These are phyloP conservation scores for Oryzias woworae DNA, from an alignment of 2,113 vertebrate species.

Conservation along the genomic window DNA sequence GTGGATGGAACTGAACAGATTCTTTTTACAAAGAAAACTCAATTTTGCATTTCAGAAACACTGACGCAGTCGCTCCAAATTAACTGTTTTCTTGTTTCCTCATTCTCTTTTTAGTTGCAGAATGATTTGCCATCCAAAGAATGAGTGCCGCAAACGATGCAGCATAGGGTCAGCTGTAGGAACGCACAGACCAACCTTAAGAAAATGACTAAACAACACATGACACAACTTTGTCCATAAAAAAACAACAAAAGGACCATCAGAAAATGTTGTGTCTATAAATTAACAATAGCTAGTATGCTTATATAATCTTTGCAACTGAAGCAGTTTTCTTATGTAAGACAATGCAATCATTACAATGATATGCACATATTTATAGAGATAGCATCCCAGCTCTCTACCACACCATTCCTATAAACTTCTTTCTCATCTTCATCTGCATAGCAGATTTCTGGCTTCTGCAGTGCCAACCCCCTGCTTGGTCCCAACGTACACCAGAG, in stretches of 20 bases:
- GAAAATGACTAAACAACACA: constrained; percentile 36
- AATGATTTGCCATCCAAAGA: constrained; percentile 24
- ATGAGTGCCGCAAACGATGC: constrained; percentile 38
- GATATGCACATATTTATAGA: constrained; percentile 31
- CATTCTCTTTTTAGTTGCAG: constrained; percentile 32
- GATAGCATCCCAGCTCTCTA: constrained; percentile 26
- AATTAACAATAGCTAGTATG: constrained; percentile 45
- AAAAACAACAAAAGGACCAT: constrained; percentile 18
- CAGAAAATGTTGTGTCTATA: no score
- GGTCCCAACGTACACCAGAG: constrained; percentile 62
- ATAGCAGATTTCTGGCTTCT: constrained; percentile 61
- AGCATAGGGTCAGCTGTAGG: constrained; percentile 42
- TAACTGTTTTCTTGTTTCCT: constrained; percentile 29
- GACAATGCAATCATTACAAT: constrained; percentile 47
- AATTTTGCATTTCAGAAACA: constrained; percentile 22
- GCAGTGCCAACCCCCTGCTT: constrained; percentile 68
- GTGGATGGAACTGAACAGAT: constrained; percentile 38
- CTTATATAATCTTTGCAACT: constrained; percentile 33
- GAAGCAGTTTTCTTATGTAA: constrained; percentile 36
- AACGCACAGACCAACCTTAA: constrained; percentile 39
- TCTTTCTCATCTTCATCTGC: constrained; percentile 61
- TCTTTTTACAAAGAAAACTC: constrained; percentile 15
- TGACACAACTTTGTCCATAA: constrained; percentile 30
- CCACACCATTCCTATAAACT: constrained; percentile 41
- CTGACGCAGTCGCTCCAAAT: constrained; percentile 31